These are phyloP conservation scores for Forpus xanthops DNA, from an alignment of 2,797 vertebrate genomes.

Conservation along the genomic window DNA sequence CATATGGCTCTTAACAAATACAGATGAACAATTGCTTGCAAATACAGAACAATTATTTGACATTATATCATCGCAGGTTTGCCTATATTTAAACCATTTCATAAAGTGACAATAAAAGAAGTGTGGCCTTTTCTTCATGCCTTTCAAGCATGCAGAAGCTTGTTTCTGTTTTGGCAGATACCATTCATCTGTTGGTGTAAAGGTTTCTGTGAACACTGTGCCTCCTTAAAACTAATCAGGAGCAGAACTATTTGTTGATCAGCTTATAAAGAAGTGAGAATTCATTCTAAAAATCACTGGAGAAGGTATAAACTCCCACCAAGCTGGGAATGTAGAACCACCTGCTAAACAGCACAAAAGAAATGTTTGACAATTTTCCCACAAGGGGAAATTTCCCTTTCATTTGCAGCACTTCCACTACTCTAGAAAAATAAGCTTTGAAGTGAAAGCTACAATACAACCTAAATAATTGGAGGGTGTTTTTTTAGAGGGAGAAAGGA, in stretches of 20 bases:
- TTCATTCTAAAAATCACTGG: background rate
- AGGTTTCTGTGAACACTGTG: background rate
- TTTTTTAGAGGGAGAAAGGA: background rate
- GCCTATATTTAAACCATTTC: background rate
- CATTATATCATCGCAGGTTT: background rate
- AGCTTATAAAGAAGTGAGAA: background rate
- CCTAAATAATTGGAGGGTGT: background rate
- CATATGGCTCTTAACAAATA: constrained; percentile 20
- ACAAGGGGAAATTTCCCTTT: background rate
- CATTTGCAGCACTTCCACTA: background rate
- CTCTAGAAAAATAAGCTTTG: background rate
- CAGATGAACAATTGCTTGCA: constrained; percentile 1
- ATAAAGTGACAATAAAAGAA: background rate
- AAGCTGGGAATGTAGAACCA: background rate
- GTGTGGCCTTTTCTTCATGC: background rate
- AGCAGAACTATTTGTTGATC: background rate
- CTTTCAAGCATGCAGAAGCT: background rate
- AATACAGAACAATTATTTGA: constrained; percentile 37
- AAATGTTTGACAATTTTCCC: background rate
- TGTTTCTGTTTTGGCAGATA: background rate
- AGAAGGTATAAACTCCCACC: background rate
- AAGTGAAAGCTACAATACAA: background rate
- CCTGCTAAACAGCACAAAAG: background rate
- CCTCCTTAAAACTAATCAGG: constrained; percentile 12
- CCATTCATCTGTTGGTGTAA: background rate